Evolutionary conservation across 2,113 vertebrate genomes (phyloP).

Genomic region (Pteruthius melanotis): DNA sequence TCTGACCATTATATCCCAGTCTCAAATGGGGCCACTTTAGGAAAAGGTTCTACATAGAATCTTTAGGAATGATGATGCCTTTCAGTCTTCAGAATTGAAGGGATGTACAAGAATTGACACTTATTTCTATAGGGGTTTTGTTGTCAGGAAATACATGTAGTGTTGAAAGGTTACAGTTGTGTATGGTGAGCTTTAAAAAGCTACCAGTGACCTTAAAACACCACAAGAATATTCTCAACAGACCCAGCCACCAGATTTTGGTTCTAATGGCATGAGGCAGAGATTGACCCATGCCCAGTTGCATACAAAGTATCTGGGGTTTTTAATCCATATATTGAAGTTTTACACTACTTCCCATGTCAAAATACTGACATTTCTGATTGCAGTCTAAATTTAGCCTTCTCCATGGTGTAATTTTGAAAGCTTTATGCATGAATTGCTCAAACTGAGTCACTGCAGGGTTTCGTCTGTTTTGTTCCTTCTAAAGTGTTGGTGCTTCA

Average conservation of each 20-base stretch:
- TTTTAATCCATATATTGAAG: neutral
- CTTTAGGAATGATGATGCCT: neutral
- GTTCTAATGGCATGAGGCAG: neutral
- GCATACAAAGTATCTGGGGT: neutral
- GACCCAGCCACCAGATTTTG: neutral
- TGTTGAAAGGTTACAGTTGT: neutral
- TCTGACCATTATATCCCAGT: neutral
- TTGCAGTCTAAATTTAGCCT: slow-evolving; percentile 23
- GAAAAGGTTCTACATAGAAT: neutral
- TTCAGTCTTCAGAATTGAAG: neutral
- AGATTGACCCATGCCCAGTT: neutral
- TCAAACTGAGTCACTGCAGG: slow-evolving; percentile 7
- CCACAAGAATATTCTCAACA: neutral
- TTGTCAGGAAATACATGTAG: neutral
- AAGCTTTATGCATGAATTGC: neutral
- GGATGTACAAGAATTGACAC: neutral
- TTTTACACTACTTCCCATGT: neutral
- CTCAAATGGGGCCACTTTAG: neutral
- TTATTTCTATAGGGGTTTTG: neutral
- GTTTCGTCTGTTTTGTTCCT: slow-evolving; percentile 3
- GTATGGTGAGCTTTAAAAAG: neutral
- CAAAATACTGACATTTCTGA: neutral
- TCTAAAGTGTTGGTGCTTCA: neutral
- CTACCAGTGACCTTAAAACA: neutral
- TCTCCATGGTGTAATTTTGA: neutral